Conservation (phyloP, 2,888 invertebrate genomes). For the Coleophora deauratella region DNA sequence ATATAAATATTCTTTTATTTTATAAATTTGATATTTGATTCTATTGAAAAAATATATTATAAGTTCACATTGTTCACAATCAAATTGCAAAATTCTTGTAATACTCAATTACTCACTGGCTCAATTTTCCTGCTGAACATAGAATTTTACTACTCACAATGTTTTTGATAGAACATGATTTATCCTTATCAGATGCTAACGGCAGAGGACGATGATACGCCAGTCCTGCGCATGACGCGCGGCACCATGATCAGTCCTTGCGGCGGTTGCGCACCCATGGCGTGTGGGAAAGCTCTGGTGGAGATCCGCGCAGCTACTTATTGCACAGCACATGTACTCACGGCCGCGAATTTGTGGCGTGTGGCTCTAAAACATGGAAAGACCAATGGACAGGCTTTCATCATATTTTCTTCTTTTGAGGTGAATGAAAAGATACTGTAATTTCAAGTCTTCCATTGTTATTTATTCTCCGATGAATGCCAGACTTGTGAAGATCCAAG, state of each 20-base stretch:
- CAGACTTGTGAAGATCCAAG: too few species aligned
- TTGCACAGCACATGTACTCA: conserved; percentile 50
- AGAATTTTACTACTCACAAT: too few species aligned
- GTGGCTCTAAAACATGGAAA: conserved; percentile 34
- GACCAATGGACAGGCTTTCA: conserved; percentile 24
- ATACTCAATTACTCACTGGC: too few species aligned
- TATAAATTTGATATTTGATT: too few species aligned
- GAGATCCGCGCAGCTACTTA: conserved; percentile 52
- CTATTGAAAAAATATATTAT: too few species aligned
- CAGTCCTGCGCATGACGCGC: conserved; percentile 48
- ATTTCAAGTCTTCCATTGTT: too few species aligned
- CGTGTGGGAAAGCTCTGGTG: conserved; percentile 29
- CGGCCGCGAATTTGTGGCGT: conserved; percentile 38
- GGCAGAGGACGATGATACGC: conserved; percentile 54
- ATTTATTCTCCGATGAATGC: too few species aligned
- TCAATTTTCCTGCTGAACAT: too few species aligned
- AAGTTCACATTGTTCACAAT: too few species aligned
- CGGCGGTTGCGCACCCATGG: conserved; percentile 31
- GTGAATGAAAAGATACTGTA: conserved; percentile 19
- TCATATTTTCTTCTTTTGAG: conserved; percentile 31
- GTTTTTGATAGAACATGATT: too few species aligned
- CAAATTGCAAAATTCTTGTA: too few species aligned
- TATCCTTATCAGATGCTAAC: conserved; percentile 46
- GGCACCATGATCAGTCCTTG: conserved; percentile 43
- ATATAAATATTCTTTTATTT: too few species aligned